Percentiles rank a stretch among this genome's conserved stretches.
Conservation (phyloP, 1,140 invertebrate genomes). For the Drosophila nebulosa region DNA sequence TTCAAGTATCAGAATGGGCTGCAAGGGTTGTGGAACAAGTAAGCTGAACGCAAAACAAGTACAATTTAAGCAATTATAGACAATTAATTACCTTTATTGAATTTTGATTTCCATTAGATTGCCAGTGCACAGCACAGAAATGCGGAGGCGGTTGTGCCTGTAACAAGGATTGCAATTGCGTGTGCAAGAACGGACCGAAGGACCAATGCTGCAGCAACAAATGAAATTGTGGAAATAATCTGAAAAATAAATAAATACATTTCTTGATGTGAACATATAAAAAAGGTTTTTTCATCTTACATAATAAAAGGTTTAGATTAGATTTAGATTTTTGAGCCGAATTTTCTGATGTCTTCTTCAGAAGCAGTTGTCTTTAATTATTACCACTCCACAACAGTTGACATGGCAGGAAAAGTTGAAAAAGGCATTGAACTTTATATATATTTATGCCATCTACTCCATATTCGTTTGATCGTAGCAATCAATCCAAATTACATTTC, state of each 20-base stretch:
- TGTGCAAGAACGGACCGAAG: conserved; percentile 62
- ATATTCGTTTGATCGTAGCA: too few species aligned
- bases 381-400: too few species aligned
- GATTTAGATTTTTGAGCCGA: too few species aligned
- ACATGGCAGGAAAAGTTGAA: too few species aligned
- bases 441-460: too few species aligned
- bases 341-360: too few species aligned
- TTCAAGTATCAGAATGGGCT: conserved; percentile 40
- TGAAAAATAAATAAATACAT: conserved; percentile 29
- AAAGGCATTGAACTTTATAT: too few species aligned
- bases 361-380: too few species aligned
- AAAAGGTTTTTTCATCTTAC: conserved; percentile 6
- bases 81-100: conserved; percentile 12
- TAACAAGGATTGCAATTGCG: conserved; percentile 54
- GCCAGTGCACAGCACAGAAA: conserved; percentile 47
- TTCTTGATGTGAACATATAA: conserved; percentile 34
- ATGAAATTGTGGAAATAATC: conserved; percentile 3
- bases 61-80: neutral
- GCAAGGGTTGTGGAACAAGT: conserved; percentile 60
- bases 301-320: too few species aligned
- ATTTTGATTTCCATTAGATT: conserved; percentile 32
- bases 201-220: conserved; percentile 63
- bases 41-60: conserved; percentile 13
- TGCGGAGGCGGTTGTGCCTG: conserved; percentile 60
- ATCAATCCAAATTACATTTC: too few species aligned